Conservation (phyloP, 1,140 invertebrate genomes). For the Bicyclus anynana region DNA sequence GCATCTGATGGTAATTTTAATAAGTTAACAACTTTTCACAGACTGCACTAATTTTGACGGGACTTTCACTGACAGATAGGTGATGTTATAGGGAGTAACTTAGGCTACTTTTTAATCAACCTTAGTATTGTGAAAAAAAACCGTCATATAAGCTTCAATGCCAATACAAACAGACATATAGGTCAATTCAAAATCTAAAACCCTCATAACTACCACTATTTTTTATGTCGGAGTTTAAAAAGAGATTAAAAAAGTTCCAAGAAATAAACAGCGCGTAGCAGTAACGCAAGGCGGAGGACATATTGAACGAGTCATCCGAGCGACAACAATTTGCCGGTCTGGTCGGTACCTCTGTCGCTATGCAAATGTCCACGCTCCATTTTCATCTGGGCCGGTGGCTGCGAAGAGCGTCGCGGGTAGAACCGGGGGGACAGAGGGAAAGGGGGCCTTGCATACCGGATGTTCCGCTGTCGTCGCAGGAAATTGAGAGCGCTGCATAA, state of each 20-base stretch:
- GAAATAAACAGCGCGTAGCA: too few relatives aligned
- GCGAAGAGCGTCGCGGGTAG: constrained; percentile 27
- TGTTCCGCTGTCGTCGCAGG: constrained; percentile 73
- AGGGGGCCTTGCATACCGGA: constrained; percentile 55
- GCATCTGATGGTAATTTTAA: too few relatives aligned
- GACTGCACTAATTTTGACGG: too few relatives aligned
- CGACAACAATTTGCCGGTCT: constrained; percentile 73
- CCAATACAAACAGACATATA: too few relatives aligned
- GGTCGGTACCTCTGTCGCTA: constrained; percentile 61
- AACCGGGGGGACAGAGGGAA: constrained; percentile 14
- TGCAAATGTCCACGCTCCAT: constrained; percentile 69
- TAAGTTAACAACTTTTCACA: too few relatives aligned
- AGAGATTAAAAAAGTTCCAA: neutral
- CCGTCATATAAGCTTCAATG: too few relatives aligned
- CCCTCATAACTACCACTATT: too few relatives aligned
- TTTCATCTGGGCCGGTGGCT: constrained; percentile 54
- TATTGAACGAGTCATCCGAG: constrained; percentile 69
- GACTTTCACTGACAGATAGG: too few relatives aligned
- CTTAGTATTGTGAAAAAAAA: too few relatives aligned
- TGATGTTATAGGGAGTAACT: too few relatives aligned
- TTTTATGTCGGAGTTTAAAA: neutral
- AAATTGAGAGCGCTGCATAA: constrained; percentile 75
- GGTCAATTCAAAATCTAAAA: too few relatives aligned
- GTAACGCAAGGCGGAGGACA: constrained; percentile 35
- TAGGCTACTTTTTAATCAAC: too few relatives aligned